These are phyloP conservation scores for Acanthis flammea DNA, from an alignment of 2,797 vertebrate genomes.

Conservation along the genomic window DNA sequence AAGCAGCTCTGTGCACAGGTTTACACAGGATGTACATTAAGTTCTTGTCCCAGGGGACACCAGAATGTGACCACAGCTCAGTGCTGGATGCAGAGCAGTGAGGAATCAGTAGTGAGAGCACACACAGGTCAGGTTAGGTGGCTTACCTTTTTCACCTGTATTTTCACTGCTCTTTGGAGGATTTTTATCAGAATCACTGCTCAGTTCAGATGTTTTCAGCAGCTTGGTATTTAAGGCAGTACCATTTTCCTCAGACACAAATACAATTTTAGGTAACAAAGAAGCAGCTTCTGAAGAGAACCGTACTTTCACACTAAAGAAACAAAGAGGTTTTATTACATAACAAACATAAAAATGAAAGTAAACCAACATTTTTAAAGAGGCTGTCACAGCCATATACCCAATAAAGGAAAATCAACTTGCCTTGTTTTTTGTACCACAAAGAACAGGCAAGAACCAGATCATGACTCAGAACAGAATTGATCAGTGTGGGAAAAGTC, in stretches of 20 bases:
- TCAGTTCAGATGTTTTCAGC: not conserved
- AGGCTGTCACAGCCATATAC: not conserved
- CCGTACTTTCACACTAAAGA: conserved; percentile 62
- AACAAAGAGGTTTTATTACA: not conserved
- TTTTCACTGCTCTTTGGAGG: not conserved
- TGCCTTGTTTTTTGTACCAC: not conserved
- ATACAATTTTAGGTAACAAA: conserved; percentile 69
- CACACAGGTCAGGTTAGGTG: not conserved
- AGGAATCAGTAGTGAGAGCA: not conserved
- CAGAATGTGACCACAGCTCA: not conserved
- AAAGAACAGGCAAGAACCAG: not conserved
- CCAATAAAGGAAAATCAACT: not conserved
- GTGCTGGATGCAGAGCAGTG: not conserved
- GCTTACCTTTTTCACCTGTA: conserved; percentile 3
- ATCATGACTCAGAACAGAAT: not conserved
- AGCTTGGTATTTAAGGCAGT: not conserved
- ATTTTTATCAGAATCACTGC: not conserved
- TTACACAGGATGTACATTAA: not conserved
- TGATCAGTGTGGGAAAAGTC: not conserved
- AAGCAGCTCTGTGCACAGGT: not conserved
- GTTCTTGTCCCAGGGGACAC: not conserved
- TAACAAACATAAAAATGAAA: not conserved
- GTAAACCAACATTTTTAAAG: not conserved
- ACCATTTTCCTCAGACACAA: conserved; percentile 38
- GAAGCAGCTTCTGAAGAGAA: conserved; percentile 63